Evolutionary conservation across 92 coral and sea anemone species (phyloP).

Genomic region (Siderastrea radians): DNA sequence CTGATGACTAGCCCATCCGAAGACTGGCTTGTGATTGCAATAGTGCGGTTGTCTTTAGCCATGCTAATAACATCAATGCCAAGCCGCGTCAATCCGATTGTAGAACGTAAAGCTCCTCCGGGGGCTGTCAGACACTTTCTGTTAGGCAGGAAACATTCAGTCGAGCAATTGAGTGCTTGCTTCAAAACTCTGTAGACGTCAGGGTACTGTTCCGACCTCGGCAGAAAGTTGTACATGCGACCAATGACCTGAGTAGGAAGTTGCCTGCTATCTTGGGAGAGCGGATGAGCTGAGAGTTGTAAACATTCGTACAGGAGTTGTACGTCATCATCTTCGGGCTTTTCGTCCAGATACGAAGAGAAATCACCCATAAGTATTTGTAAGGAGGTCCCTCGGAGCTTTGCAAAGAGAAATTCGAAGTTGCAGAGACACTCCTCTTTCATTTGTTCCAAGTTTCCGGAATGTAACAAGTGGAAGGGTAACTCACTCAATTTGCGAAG

Average conservation of each 20-base stretch:
- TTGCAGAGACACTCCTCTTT: conserved; percentile 83
- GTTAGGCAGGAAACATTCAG: conserved; percentile 91
- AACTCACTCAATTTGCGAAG: conserved; percentile 90
- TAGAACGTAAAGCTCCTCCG: conserved; percentile 92
- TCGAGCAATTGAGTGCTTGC: conserved; percentile 80
- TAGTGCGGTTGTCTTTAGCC: conserved; percentile 84
- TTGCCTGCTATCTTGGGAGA: conserved; percentile 85
- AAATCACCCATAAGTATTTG: conserved; percentile 83
- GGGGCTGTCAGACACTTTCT: conserved; percentile 93
- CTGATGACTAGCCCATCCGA: conserved; percentile 84
- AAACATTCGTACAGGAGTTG: conserved; percentile 87
- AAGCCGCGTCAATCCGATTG: conserved; percentile 76
- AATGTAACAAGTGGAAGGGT: conserved; percentile 83
- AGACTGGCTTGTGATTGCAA: conserved; percentile 71
- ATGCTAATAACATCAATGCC: conserved; percentile 82
- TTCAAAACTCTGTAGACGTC: conserved; percentile 79
- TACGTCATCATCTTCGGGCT: conserved; percentile 88
- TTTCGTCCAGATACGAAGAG: conserved; percentile 67
- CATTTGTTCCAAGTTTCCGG: conserved; percentile 67
- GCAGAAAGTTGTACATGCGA: conserved; percentile 88
- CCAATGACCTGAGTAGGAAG: conserved; percentile 95
- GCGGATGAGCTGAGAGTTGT: conserved; percentile 83
- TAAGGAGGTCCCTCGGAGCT: conserved; percentile 88
- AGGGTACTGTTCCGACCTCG: conserved; percentile 79
- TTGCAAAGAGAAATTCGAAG: conserved; percentile 90